Conservation (phyloP, 2,113 vertebrate genomes). For the Siphamia tubifer region DNA sequence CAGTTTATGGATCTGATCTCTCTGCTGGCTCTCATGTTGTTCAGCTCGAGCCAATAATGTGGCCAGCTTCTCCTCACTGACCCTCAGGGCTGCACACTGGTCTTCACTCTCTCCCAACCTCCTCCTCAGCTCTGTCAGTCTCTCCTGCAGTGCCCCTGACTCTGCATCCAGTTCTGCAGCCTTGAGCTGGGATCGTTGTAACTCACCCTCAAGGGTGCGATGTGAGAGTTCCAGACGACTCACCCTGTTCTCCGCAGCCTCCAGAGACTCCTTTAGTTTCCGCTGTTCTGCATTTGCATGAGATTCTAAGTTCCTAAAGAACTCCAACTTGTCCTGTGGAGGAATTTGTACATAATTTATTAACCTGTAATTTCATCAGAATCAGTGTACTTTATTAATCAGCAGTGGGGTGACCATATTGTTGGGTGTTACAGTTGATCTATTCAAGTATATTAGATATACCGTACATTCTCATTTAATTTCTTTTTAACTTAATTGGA, state of each 20-base stretch:
- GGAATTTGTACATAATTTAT: not conserved
- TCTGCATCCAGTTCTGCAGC: constrained; percentile 74
- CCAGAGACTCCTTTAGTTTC: constrained; percentile 75
- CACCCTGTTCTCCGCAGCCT: constrained; percentile 67
- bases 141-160: constrained; percentile 67
- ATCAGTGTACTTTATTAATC: too few species aligned
- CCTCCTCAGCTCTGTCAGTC: constrained; percentile 63
- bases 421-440: too few species aligned
- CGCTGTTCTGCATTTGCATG: constrained; percentile 62
- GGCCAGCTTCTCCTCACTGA: constrained; percentile 67
- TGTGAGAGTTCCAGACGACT: constrained; percentile 72
- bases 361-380: not conserved
- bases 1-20: constrained; percentile 76
- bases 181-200: constrained; percentile 73
- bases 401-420: too few species aligned
- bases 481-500: too few species aligned
- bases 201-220: constrained; percentile 75
- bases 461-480: not conserved
- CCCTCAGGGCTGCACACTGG: constrained; percentile 56
- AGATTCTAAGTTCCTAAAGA: constrained; percentile 51
- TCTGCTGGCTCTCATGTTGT: constrained; percentile 74
- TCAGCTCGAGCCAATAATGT: constrained; percentile 71
- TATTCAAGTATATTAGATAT: not conserved
- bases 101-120: constrained; percentile 79
- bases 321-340: constrained; percentile 71